Percentiles rank a stretch among this genome's conserved stretches.
Evolutionary conservation across 2,888 invertebrate species (phyloP).

Genomic region (Nomada goodeniana): DNA sequence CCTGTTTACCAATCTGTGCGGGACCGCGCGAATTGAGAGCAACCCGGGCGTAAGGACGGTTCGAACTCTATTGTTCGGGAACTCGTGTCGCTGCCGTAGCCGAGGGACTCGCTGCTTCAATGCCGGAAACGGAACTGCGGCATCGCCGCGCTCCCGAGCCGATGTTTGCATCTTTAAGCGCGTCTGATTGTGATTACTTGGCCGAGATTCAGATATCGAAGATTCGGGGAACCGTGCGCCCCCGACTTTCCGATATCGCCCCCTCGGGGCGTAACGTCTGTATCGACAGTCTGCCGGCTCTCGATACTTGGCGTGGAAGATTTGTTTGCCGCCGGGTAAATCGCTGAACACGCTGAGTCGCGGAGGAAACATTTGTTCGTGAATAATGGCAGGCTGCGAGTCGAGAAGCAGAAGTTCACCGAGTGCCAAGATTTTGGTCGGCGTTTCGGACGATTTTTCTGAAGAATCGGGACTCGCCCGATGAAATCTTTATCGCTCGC

Average conservation of each 20-base stretch:
- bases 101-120: not conserved
- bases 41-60: slow-evolving; percentile 43
- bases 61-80: slow-evolving; percentile 52
- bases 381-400: not conserved
- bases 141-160: not conserved
- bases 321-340: slow-evolving; percentile 31
- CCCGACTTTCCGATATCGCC: slow-evolving; percentile 6
- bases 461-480: not conserved
- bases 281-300: slow-evolving; percentile 20
- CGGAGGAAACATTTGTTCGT: slow-evolving; percentile 26
- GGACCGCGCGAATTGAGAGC: slow-evolving; percentile 42
- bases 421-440: not conserved
- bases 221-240: not conserved
- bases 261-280: not conserved
- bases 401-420: too few relatives aligned
- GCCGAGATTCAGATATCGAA: not conserved
- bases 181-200: slow-evolving; percentile 32
- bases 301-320: slow-evolving; percentile 6
- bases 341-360: not conserved
- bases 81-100: slow-evolving; percentile 22
- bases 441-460: not conserved
- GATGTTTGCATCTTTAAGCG: slow-evolving; percentile 55
- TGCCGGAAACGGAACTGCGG: slow-evolving; percentile 9
- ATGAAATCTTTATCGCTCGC: not conserved
- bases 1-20: slow-evolving; percentile 56